Evolutionary conservation across 2,113 vertebrate genomes (phyloP).

Genomic region (Sisor rabdophorus): DNA sequence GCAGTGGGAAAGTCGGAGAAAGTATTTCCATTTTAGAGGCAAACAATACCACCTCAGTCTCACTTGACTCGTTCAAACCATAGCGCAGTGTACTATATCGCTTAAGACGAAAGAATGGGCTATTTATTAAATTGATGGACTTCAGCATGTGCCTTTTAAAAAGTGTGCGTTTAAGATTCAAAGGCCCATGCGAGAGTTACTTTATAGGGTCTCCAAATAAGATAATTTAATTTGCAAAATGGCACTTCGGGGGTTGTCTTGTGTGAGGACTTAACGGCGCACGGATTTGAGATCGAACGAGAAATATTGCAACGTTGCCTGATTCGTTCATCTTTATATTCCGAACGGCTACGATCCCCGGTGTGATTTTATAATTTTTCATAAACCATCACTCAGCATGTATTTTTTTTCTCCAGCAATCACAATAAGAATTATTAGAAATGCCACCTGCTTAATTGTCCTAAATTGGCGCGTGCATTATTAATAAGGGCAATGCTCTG

Average conservation of each 20-base stretch:
- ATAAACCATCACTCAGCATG: neutral
- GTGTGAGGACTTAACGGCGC: slow-evolving; percentile 1
- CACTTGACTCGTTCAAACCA: slow-evolving; percentile 57
- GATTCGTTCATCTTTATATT: slow-evolving; percentile 5
- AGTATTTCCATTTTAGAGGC: slow-evolving; percentile 82
- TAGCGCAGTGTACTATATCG: slow-evolving; percentile 40
- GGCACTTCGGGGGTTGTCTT: slow-evolving; percentile 22
- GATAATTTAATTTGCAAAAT: slow-evolving; percentile 29
- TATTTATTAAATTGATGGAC: slow-evolving; percentile 47
- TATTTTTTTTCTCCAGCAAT: slow-evolving; percentile 61
- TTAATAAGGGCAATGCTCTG: slow-evolving; percentile 79
- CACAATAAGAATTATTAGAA: slow-evolving; percentile 63
- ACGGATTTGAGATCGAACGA: neutral
- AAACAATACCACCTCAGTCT: slow-evolving; percentile 76
- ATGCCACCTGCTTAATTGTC: slow-evolving; percentile 92
- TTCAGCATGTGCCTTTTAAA: slow-evolving; percentile 39
- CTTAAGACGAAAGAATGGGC: slow-evolving; percentile 44
- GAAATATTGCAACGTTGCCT: neutral
- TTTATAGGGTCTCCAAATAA: slow-evolving; percentile 15
- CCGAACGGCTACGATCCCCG: neutral
- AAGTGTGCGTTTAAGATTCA: slow-evolving; percentile 38
- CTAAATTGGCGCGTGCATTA: slow-evolving; percentile 72
- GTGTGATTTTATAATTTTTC: slow-evolving; percentile 18
- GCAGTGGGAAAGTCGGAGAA: slow-evolving; percentile 82
- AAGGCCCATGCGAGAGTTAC: slow-evolving; percentile 11